Conservation (phyloP, 1,140 invertebrate genomes). For the Calosoma granatense region DNA sequence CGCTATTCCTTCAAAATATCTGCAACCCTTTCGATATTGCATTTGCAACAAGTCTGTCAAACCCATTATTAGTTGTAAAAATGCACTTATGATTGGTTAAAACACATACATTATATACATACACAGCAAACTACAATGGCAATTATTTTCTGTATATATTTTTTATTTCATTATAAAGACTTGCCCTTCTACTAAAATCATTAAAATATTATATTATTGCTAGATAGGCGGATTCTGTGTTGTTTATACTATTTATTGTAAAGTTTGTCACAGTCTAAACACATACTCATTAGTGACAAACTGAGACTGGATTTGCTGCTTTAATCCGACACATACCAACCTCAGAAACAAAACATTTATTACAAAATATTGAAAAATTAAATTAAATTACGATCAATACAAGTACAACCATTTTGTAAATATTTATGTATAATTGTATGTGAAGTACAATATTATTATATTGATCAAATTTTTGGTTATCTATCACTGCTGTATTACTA, state of each 20-base stretch:
- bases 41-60: background rate
- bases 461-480: too few relatives aligned
- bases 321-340: too few relatives aligned
- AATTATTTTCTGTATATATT: slow-evolving; percentile 3
- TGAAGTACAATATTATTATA: too few relatives aligned
- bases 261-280: slow-evolving; percentile 1
- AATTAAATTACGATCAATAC: too few relatives aligned
- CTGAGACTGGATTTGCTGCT: too few relatives aligned
- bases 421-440: too few relatives aligned
- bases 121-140: background rate
- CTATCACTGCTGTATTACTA: too few relatives aligned
- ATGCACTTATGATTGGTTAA: background rate
- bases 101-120: background rate
- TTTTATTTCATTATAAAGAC: slow-evolving; percentile 1
- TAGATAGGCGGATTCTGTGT: background rate
- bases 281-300: too few relatives aligned
- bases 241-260: background rate
- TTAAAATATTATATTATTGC: slow-evolving; percentile 1
- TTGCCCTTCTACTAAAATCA: background rate
- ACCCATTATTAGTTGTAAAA: background rate
- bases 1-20: background rate
- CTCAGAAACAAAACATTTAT: too few relatives aligned
- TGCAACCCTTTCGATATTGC: background rate
- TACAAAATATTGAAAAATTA: too few relatives aligned
- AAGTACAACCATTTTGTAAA: too few relatives aligned